Conservation (phyloP, 2,888 invertebrate species). For the Drosophila emarginata region DNA sequence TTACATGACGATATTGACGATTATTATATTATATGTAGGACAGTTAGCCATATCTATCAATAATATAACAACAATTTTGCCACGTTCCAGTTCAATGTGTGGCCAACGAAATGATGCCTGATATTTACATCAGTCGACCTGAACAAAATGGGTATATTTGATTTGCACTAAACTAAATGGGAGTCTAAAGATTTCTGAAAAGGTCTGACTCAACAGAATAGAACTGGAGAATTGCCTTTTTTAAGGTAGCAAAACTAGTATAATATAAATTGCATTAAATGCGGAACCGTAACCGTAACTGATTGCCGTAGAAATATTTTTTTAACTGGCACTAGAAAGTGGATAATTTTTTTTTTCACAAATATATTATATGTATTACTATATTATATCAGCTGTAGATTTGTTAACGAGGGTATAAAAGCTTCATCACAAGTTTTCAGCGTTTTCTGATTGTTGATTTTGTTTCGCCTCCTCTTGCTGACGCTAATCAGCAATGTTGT, state of each 20-base stretch:
- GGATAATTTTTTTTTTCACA: too few species aligned
- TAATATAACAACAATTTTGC: conserved; percentile 39
- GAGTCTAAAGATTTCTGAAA: too few species aligned
- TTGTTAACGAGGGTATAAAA: neutral
- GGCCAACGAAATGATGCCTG: conserved; percentile 21
- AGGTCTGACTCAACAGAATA: too few species aligned
- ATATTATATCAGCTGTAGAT: neutral
- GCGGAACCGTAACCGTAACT: neutral
- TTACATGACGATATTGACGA: conserved; percentile 5
- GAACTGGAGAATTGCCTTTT: too few species aligned
- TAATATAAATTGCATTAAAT: neutral
- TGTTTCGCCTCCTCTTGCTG: conserved; percentile 13
- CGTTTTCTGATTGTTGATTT: neutral
- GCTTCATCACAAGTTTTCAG: neutral
- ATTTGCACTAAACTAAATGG: neutral
- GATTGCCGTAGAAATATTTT: too few species aligned
- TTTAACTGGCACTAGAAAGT: too few species aligned
- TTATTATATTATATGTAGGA: neutral
- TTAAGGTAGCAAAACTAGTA: too few species aligned
- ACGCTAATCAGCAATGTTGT: conserved; percentile 44
- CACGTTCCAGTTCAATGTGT: conserved; percentile 25
- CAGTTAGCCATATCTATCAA: conserved; percentile 44
- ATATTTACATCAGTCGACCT: conserved; percentile 49
- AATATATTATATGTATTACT: too few species aligned
- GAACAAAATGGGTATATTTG: neutral